Base-by-base conservation (phyloP, 2,888 invertebrate genomes). In the Mactromeris polynyma region DNA sequence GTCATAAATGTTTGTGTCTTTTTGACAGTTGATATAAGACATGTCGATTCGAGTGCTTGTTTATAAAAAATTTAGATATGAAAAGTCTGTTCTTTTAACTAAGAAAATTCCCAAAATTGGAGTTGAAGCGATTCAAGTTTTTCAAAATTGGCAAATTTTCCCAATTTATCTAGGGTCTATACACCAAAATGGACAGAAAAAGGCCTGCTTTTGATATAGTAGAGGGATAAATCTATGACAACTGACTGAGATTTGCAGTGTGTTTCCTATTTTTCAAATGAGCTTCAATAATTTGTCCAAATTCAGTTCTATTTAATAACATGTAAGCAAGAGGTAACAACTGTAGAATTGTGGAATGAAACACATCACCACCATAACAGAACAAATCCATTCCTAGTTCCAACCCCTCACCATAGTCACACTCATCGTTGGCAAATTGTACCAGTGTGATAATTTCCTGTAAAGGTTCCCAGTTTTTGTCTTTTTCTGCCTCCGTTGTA, bases 381-480 rank as follows among this genome's bases (percentile, higher is more conserved):
- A 99, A 98, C 81, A 99, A 97, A 96, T 98, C 98, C 93, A 98
- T 98, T 0, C 99, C 99, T 58, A 98, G 97, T 96, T 99, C 99
- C 1, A 99, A 96, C 0, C 98, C 98, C 85, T 98, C 99, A 0
- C 99, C 99, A 97, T 99, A 99, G 96, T 99, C 99, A 96, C 98
- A 98, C 96, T 99, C 99, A 96, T 99, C 99, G 87, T 98, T 98
- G 0, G 99, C 99, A 96, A 98, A 98, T 96, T 98, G 98, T 9
- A 98, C 98, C 86, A 98, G 98, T 4, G 98, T 98, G 89, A 99
- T 97, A 1, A 98, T 97, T 87, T 98, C 98, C 94, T 98, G 98
- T 4, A 99, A 94, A 42, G 98, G 97, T 36, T 98, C 98, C 89
- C 98, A 97, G 46, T 97, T 97, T 81, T 97, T 97, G 89, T 97